These are phyloP conservation scores for Allygus modestus DNA, from an alignment of 2,888 invertebrate species.

Conservation along the genomic window DNA sequence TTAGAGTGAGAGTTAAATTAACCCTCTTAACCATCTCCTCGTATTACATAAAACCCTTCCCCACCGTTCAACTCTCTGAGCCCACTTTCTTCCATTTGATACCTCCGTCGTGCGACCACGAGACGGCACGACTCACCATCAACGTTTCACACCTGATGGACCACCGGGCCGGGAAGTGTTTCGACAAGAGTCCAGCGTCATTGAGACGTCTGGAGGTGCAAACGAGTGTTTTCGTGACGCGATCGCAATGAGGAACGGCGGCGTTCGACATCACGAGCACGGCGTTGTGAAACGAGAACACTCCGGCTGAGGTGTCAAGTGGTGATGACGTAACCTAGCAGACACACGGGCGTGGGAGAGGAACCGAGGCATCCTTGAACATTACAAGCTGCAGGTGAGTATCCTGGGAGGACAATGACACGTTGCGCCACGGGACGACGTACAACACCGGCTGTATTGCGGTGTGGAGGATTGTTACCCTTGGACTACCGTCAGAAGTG, in stretches of 20 bases:
- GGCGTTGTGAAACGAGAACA: slow-evolving; percentile 7
- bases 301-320: slow-evolving; percentile 17
- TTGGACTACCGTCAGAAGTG: neutral
- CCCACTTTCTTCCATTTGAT: neutral
- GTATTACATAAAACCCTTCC: no score
- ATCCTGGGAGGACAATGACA: neutral
- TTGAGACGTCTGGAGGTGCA: neutral
- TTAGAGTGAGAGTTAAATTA: no score
- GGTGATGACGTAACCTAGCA: neutral
- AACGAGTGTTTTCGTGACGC: slow-evolving; percentile 12
- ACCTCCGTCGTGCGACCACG: neutral
- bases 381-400: neutral
- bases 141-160: neutral
- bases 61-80: no score
- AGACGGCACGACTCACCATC: neutral
- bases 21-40: no score
- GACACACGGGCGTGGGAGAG: slow-evolving; percentile 16
- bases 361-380: slow-evolving; percentile 1
- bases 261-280: neutral
- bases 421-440: neutral
- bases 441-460: neutral
- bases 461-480: neutral
- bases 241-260: slow-evolving; percentile 1
- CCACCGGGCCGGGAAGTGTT: slow-evolving; percentile 1
- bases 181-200: neutral